Evolutionary conservation across 2,797 vertebrate genomes (phyloP), one percentile per base, ranked within the genome.

Genomic region (Chelonia mydas): DNA sequence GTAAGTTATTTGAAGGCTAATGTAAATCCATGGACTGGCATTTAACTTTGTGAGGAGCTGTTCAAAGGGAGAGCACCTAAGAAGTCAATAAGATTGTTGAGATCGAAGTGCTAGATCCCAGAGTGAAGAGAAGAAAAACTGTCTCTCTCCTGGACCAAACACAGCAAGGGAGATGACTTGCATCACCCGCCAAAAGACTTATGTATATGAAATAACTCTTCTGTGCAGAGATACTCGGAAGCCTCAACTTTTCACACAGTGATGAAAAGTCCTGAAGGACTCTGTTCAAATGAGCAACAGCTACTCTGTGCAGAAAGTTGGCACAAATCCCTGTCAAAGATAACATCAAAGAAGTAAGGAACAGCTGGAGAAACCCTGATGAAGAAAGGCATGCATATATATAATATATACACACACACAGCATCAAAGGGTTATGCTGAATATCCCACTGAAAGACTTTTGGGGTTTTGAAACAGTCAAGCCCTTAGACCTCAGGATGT

Each of bases 391-490:
- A 92, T 84, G 76, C 77, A 95, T 65, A 53, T 53, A 50, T 15
- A 50, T 5, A 5, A 11, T 11, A 49, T 11, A 49, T 11, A 41
- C 41, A 87, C 11, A 76, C 5, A n/a, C 37, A 68, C 33, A 89
- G 88, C 84, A 92, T 94, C 91, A 96, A 93, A 96, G 89, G 95
- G 94, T 90, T 91, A 93, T 91, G 84, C 91, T 93, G 97, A 97
- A 94, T 94, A 96, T 88, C 94, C 87, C 84, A 94, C 94, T 76
- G 86, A 96, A 94, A 94, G 95, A 72, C 95, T 95, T 93, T 91
- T 77, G 89, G 96, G 95, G 95, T 96, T 97, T 96, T 93, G 87
- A 90, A 89, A 95, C 90, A 96, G 96, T 96, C 94, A 95, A 90
- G 91, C 92, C 92, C 83, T 74, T 91, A 96, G 95, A 97, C 96